Base-by-base conservation (phyloP, 2,113 vertebrate species). In the Albula glossodonta region DNA sequence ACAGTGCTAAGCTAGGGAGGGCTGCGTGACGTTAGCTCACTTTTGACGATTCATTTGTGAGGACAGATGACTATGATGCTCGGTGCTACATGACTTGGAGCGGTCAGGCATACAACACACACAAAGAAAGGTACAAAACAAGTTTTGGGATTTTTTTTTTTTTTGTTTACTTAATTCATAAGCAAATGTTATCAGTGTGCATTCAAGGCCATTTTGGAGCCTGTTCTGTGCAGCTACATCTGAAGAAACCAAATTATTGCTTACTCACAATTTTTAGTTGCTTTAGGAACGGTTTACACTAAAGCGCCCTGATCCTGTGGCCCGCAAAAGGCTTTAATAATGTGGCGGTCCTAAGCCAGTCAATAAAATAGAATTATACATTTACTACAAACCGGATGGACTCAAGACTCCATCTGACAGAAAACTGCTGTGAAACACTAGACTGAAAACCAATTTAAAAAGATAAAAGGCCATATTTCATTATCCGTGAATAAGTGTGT, bases 401-500 rank as follows among this genome's bases (percentile, higher is more conserved):
- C 74, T 78, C 66, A 79, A 79, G 83, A 56, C 74, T 60, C 77
- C 84, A 80, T 85, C 48, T 82, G 19, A 82, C 22, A 56, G 17
- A 19, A 80, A 80, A 51, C 78, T 41, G 31, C 41, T 49, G 66
- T 22, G 48, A 66, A 77, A 74, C 83, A 49, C 91, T 91, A 93
- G 89, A 88, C 80, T 53, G 80, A 51, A 48, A 88, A 78, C 88
- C 89, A 88, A 93, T 88, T 91, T 48, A 85, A 48, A 50, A 63
- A 63, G 56, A 92, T 90, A 93, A 90, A 82, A 87, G 80, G 86
- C 89, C 91, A 90, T 80, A 84, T 86, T 87, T 77, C 83, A 88
- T 87, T 84, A 86, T 83, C 48, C 80, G 41, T 78, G 15, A 82
- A 84, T 89, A 88, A 90, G 57, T 63, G 84, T 90, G 63, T 88